Conservation (phyloP, 2,113 vertebrate species). For the Arvicanthis niloticus region DNA sequence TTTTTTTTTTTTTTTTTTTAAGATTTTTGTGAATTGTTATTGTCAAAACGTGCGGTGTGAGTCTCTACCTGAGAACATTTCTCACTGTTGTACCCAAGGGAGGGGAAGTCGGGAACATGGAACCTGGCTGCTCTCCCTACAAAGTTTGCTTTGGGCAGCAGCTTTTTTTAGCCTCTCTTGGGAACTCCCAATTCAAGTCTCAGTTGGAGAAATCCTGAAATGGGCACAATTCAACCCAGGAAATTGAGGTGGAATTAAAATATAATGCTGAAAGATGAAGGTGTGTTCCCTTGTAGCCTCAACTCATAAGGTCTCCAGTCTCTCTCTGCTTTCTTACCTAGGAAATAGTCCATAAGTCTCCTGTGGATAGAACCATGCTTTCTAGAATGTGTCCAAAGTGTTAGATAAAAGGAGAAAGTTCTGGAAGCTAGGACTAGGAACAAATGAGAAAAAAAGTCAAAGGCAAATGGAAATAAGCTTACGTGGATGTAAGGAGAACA, state of each 20-base stretch:
- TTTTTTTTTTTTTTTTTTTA: not conserved
- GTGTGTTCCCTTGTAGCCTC: not conserved
- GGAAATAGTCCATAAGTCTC: not conserved
- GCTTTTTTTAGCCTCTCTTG: slow-evolving; percentile 35
- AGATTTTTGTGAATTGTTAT: slow-evolving; percentile 41
- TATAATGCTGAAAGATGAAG: slow-evolving; percentile 49
- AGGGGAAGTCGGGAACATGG: not conserved
- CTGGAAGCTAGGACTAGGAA: slow-evolving; percentile 43
- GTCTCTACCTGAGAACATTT: slow-evolving; percentile 42
- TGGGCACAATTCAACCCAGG: not conserved
- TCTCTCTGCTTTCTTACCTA: slow-evolving; percentile 11
- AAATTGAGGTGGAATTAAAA: slow-evolving; percentile 31
- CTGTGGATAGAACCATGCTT: slow-evolving; percentile 14
- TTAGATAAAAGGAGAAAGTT: slow-evolving; percentile 56
- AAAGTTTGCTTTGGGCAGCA: slow-evolving; percentile 46
- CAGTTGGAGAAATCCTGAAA: slow-evolving; percentile 67
- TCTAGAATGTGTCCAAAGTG: slow-evolving; percentile 25
- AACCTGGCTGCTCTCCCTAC: slow-evolving; percentile 16
- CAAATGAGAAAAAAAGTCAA: slow-evolving; percentile 61
- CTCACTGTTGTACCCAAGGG: not conserved
- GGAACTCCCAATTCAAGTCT: slow-evolving; percentile 66
- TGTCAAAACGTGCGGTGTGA: slow-evolving; percentile 13
- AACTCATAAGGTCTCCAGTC: not conserved
- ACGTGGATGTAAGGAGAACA: slow-evolving; percentile 10
- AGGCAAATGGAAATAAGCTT: slow-evolving; percentile 18